These are phyloP conservation scores for Tachina lurida DNA, from an alignment of 2,888 invertebrate genomes.

Conservation along the genomic window DNA sequence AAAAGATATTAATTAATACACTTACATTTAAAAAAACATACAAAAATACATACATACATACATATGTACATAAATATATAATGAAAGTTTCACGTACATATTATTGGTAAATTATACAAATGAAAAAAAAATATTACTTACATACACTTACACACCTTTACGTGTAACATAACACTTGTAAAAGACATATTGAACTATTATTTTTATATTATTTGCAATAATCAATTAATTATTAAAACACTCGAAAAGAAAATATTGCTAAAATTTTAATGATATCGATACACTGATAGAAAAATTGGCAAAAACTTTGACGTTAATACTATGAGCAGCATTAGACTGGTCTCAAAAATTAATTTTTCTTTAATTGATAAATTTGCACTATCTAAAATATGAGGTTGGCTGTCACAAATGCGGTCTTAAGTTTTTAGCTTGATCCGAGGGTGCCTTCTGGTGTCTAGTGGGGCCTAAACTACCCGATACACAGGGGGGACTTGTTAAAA, in stretches of 20 bases:
- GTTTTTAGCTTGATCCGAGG: too few relatives aligned
- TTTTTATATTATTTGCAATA: constrained; percentile 32
- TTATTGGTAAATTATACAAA: constrained; percentile 34
- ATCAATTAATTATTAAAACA: constrained; percentile 17
- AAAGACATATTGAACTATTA: constrained; percentile 39
- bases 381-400: too few relatives aligned
- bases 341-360: too few relatives aligned
- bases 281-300: too few relatives aligned
- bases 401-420: too few relatives aligned
- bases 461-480: too few relatives aligned
- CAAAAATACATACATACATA: not conserved
- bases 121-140: not conserved
- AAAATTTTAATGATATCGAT: not conserved
- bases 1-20: not conserved
- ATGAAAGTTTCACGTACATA: constrained; percentile 64
- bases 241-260: constrained; percentile 2
- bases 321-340: too few relatives aligned
- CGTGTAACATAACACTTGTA: not conserved
- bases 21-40: constrained; percentile 7
- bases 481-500: too few relatives aligned
- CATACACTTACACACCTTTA: not conserved
- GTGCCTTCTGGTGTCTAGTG: too few relatives aligned
- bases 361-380: too few relatives aligned
- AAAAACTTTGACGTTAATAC: too few relatives aligned
- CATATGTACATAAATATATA: constrained; percentile 31